A percentile compares a stretch with the other conserved stretches of the same genome.
Conservation (phyloP, 2,888 invertebrate species). For the Digitonthophagus gazella region DNA sequence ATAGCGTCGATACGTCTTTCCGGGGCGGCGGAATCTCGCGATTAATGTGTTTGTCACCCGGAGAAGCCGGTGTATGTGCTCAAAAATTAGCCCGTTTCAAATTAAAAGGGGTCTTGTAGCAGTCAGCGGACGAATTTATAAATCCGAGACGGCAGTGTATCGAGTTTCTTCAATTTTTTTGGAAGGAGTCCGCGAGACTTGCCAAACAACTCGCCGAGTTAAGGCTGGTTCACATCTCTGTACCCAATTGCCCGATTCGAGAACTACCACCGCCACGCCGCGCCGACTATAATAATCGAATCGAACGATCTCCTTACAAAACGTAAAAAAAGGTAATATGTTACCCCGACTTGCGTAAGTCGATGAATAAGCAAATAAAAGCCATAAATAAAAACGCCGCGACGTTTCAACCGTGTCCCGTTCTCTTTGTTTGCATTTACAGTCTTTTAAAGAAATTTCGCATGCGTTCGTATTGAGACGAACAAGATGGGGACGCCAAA, state of each 20-base stretch:
- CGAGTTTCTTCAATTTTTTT: slow-evolving; percentile 13
- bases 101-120: slow-evolving; percentile 10
- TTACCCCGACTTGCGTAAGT: not conserved
- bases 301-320: not conserved
- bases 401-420: not conserved
- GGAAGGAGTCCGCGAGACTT: slow-evolving; percentile 1
- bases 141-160: slow-evolving; percentile 10
- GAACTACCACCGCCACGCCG: not conserved
- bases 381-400: not conserved
- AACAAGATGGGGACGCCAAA: not conserved
- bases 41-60: not conserved
- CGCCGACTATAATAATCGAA: not conserved
- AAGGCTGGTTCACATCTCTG: not conserved
- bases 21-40: not conserved
- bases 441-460: slow-evolving; percentile 10
- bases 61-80: not conserved
- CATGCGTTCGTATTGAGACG: not conserved
- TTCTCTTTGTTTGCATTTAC: slow-evolving; percentile 17
- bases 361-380: not conserved
- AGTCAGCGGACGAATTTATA: slow-evolving; percentile 13
- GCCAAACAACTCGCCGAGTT: slow-evolving; percentile 11
- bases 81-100: slow-evolving; percentile 13
- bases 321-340: slow-evolving; percentile 18
- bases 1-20: not conserved
- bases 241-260: not conserved